These are phyloP conservation scores for Selenia dentaria DNA, from an alignment of 2,888 invertebrate genomes.

Conservation along the genomic window DNA sequence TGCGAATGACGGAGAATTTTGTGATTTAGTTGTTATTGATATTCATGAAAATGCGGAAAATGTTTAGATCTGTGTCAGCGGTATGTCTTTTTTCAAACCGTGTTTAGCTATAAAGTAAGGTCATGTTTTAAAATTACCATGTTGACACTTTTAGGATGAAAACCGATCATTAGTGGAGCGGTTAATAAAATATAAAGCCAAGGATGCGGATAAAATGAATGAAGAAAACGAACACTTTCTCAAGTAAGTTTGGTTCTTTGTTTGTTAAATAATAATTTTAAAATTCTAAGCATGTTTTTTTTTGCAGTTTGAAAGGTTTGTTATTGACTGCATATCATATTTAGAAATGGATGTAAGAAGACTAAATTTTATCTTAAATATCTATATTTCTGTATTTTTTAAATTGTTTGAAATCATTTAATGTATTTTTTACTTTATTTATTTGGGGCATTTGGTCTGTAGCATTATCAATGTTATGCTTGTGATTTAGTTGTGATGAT, in stretches of 20 bases:
- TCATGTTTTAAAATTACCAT: slow-evolving; percentile 10
- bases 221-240: slow-evolving; percentile 97
- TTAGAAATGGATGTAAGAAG: slow-evolving; percentile 10
- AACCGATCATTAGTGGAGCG: slow-evolving; percentile 93
- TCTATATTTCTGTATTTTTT: too few species aligned
- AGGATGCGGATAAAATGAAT: slow-evolving; percentile 98
- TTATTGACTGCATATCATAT: slow-evolving; percentile 19
- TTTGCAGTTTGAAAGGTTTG: slow-evolving; percentile 46
- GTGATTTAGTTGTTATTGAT: slow-evolving; percentile 6
- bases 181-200: slow-evolving; percentile 95
- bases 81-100: slow-evolving; percentile 5
- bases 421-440: slow-evolving; percentile 20
- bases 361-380: neutral
- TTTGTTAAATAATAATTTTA: slow-evolving; percentile 27
- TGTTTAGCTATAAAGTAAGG: neutral
- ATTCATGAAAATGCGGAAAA: slow-evolving; percentile 27
- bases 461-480: slow-evolving; percentile 44
- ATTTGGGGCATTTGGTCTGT: slow-evolving; percentile 58
- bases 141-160: slow-evolving; percentile 88
- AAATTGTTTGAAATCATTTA: slow-evolving; percentile 11
- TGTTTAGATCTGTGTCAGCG: slow-evolving; percentile 25
- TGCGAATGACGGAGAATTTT: slow-evolving; percentile 11
- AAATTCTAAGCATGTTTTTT: slow-evolving; percentile 42
- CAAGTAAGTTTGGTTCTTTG: slow-evolving; percentile 86
- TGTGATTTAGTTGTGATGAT: slow-evolving; percentile 49